Percentiles rank a stretch among this genome's conserved stretches.
phyloP scores from a whole-genome alignment of 2,113 vertebrate species.

The Junco hyemalis region DNA sequence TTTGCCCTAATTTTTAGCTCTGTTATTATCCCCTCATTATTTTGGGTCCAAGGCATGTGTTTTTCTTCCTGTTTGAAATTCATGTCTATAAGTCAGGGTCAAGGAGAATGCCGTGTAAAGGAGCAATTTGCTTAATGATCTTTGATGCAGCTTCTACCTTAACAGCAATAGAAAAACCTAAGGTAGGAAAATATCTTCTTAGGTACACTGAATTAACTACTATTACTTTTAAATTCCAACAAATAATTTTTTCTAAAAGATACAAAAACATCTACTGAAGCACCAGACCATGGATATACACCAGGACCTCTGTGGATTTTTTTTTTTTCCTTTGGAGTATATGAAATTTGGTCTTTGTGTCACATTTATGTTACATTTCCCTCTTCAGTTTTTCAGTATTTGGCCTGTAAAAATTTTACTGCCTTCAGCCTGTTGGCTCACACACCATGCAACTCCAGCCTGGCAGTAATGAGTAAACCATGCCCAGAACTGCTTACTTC shows the following conservation, averaged over 20 bases:
- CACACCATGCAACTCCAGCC: slow-evolving; percentile 8
- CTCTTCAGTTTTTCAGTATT: slow-evolving; percentile 49
- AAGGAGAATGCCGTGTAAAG: neutral
- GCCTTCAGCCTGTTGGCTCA: slow-evolving; percentile 31
- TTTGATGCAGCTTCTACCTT: neutral
- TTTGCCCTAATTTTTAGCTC: neutral
- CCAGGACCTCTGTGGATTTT: neutral
- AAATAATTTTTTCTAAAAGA: neutral
- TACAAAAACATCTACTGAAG: slow-evolving; percentile 10
- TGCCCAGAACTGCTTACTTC: slow-evolving; percentile 61
- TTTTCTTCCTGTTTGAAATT: neutral
- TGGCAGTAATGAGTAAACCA: slow-evolving; percentile 45
- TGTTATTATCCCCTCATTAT: neutral
- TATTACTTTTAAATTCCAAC: neutral
- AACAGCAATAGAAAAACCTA: neutral
- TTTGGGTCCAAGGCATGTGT: neutral
- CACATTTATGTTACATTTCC: slow-evolving; percentile 34
- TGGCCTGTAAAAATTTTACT: slow-evolving; percentile 63
- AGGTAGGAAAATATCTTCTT: neutral
- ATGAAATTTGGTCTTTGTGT: slow-evolving; percentile 36
- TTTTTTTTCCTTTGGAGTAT: slow-evolving; percentile 32
- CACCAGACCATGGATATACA: neutral
- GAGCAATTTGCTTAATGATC: neutral
- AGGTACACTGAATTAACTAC: neutral
- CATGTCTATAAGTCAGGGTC: neutral